Evolutionary conservation across 2,797 vertebrate genomes (phyloP).

Genomic region (Propithecus deckenii): DNA sequence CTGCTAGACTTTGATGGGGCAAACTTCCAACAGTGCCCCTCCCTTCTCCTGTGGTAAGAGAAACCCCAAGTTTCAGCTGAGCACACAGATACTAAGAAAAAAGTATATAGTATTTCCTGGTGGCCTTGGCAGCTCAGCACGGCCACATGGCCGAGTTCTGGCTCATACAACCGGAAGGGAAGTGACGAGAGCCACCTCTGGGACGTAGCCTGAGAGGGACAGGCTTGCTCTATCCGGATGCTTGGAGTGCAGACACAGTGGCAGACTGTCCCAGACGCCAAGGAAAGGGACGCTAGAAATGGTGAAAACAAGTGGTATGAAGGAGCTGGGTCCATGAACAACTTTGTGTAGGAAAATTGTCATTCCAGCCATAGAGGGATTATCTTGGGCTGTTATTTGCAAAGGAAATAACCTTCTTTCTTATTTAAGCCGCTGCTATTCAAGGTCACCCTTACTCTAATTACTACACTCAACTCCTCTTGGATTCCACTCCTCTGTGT

Average conservation of each 20-base stretch:
- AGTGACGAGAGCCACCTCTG: not conserved
- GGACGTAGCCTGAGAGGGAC: not conserved
- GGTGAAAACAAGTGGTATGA: not conserved
- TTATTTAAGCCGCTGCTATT: not conserved
- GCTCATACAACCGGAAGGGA: not conserved
- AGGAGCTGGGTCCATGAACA: not conserved
- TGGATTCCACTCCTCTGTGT: not conserved
- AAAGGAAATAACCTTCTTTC: not conserved
- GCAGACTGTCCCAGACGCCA: not conserved
- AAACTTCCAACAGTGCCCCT: not conserved
- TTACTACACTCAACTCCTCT: not conserved
- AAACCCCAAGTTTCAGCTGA: not conserved
- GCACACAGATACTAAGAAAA: not conserved
- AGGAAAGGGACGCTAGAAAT: not conserved
- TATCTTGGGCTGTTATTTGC: not conserved
- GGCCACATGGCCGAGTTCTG: not conserved
- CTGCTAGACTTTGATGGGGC: not conserved
- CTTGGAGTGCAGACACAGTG: not conserved
- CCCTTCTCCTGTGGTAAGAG: not conserved
- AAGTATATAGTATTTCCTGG: not conserved
- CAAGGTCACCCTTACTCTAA: not conserved
- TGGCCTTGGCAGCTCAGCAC: not conserved
- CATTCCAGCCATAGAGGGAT: not conserved
- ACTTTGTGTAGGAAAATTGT: not conserved
- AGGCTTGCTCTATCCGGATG: not conserved